Evolutionary conservation across 2,797 vertebrate genomes (phyloP), one percentile per base, ranked within the genome.

Genomic region (Syncerus caffer): DNA sequence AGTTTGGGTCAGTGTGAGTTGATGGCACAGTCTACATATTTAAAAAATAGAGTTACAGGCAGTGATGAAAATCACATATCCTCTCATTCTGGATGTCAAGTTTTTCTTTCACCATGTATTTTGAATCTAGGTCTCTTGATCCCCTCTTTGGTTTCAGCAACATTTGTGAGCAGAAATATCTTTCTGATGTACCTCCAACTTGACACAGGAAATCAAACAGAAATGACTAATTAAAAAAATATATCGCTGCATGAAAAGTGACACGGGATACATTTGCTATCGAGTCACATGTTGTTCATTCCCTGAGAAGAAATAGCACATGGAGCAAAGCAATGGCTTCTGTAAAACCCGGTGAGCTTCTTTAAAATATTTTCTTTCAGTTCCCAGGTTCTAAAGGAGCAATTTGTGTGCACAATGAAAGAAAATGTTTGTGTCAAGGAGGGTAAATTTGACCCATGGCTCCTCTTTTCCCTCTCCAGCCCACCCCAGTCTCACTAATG

Each of bases 311-410:
- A 96, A 93, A 90, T 4, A 53, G 89, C 57, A 86, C 21, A 64
- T 45, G 62, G 55, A 94, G 51, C 74, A 97, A 90, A 97, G 82
- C 31, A 78, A 78, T 7, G 16, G 23, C 62, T 85, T 94, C 95
- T 95, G 42, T 58, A 87, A 96, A 80, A 89, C 27, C 67, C 55
- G 31, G 58, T 0, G 1, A 67, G 47, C 17, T 38, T 51, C 82
- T 89, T 97, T 85, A 95, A 95, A 92, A 42, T 78, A 38, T 51
- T 96, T 97, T 89, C 79, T 86, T 94, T 94, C n/a, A 47, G 93
- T 13, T 58, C 53, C 53, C 64, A 88, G 23, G 42, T 86, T 96
- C 58, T 85, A 92, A 96, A 88, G 85, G 55, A 95, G 29, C 10
- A 14, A 92, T 98, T 95, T 92, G 76, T 90, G 87, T 97, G 87